Evolutionary conservation across 2,888 invertebrate species (phyloP).

Genomic region (Drosophila rubida): DNA sequence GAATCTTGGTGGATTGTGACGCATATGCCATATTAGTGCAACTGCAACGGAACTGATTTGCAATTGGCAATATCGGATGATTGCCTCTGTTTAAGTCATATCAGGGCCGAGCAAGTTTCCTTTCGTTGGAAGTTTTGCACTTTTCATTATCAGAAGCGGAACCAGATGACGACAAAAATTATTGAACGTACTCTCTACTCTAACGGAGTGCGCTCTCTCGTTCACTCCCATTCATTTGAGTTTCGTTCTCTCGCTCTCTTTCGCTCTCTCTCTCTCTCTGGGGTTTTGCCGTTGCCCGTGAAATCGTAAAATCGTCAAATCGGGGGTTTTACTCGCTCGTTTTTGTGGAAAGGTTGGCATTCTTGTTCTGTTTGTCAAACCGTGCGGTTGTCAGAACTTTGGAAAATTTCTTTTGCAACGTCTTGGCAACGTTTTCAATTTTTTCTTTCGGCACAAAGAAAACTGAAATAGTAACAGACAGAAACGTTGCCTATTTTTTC

Average conservation of each 20-base stretch:
- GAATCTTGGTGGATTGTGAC: slow-evolving; percentile 19
- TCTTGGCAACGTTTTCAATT: slow-evolving; percentile 47
- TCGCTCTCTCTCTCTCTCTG: slow-evolving; percentile 1
- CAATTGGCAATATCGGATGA: slow-evolving; percentile 28
- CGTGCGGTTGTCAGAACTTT: slow-evolving; percentile 83
- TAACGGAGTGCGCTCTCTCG: slow-evolving; percentile 11
- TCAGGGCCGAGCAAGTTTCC: slow-evolving; percentile 50
- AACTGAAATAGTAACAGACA: slow-evolving; percentile 2
- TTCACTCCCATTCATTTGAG: background rate
- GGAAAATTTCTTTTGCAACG: slow-evolving; percentile 36
- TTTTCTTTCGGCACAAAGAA: slow-evolving; percentile 9
- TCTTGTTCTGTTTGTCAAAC: slow-evolving; percentile 85
- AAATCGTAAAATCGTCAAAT: slow-evolving; percentile 44
- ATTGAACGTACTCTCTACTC: slow-evolving; percentile 19
- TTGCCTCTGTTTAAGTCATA: slow-evolving; percentile 36
- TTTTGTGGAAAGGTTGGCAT: slow-evolving; percentile 82
- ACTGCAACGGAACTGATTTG: slow-evolving; percentile 57
- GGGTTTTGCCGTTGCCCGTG: slow-evolving; percentile 20
- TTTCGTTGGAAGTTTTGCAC: slow-evolving; percentile 36
- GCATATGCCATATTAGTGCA: slow-evolving; percentile 35
- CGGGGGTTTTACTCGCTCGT: slow-evolving; percentile 68
- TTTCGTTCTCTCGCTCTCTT: slow-evolving; percentile 5
- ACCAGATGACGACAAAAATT: slow-evolving; percentile 15
- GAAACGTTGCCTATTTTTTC: slow-evolving; percentile 37
- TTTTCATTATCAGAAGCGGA: slow-evolving; percentile 55